Percentiles rank a stretch among this genome's conserved stretches.
Conservation (phyloP, 2,113 vertebrate genomes). For the sheep (Ovis aries) region DNA sequence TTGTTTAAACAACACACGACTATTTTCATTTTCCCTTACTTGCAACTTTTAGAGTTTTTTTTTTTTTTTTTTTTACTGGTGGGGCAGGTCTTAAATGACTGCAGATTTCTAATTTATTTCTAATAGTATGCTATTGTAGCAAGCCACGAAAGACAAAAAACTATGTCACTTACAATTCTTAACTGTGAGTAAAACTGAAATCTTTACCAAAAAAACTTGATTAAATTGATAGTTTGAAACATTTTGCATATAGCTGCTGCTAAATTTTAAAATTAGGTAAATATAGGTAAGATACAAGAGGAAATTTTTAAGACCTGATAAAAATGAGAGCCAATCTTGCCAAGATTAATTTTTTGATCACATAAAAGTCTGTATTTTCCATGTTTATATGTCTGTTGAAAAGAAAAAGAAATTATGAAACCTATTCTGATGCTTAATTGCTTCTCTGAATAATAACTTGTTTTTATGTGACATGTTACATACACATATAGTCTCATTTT, state of each 20-base stretch:
- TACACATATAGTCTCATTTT: neutral
- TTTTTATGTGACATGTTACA: neutral
- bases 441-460: neutral
- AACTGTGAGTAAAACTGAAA: neutral
- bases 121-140: neutral
- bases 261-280: neutral
- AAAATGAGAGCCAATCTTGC: neutral
- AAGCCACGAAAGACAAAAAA: neutral
- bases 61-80: neutral
- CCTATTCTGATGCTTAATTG: neutral
- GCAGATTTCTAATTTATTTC: neutral
- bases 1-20: neutral
- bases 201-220: neutral
- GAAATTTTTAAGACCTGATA: neutral
- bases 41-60: neutral
- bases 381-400: neutral
- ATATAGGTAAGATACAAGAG: neutral
- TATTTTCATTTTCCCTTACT: neutral
- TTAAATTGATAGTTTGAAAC: neutral
- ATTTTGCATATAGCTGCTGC: neutral
- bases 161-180: neutral
- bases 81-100: neutral
- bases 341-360: neutral
- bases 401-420: neutral
- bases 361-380: neutral